Conservation (phyloP, 1,140 invertebrate species). For the silkworm (Bombyx mori) region ASM3026992v2 NC_085128.1:2405001-2405500, state of each 20-base stretch:
- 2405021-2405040: constrained; percentile 56
- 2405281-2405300: constrained; percentile 50
- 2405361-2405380: constrained; percentile 40
- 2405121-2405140: constrained; percentile 53
- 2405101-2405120: constrained; percentile 60
- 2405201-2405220: constrained; percentile 57
- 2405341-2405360: constrained; percentile 30
- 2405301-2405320: constrained; percentile 47
- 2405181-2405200: constrained; percentile 56
- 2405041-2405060: constrained; percentile 30
- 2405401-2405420: constrained; percentile 33
- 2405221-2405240: constrained; percentile 55
- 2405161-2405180: constrained; percentile 66
- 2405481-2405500: constrained; percentile 24
- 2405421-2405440: constrained; percentile 26
- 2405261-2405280: constrained; percentile 51
- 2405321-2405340: constrained; percentile 39
- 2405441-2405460: constrained; percentile 29
- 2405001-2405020: constrained; percentile 57
- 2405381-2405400: constrained; percentile 41
- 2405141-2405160: constrained; percentile 62
- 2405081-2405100: constrained; percentile 62
- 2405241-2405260: constrained; percentile 56
- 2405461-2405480: constrained; percentile 24
- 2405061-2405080: constrained; percentile 48